Evolutionary conservation across 2,888 invertebrate species (phyloP), one percentile per base, ranked within the genome.

Genomic region (Unio pictorum): DNA sequence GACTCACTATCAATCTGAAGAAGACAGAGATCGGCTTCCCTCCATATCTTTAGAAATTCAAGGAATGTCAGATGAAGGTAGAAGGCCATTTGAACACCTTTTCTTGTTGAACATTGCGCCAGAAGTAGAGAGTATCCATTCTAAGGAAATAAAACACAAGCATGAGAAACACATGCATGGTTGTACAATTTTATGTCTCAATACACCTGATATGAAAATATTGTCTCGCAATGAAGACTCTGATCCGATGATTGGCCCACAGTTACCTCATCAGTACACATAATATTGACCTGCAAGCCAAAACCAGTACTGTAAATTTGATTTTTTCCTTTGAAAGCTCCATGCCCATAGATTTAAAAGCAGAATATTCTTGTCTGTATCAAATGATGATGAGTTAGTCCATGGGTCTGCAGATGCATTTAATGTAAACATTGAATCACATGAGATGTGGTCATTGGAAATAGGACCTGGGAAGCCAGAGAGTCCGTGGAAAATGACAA

Each of bases 21-120:
- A 23, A 23, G 23, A 23, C 23, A 23, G 60, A 71, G 59, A 66
- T 67, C 56, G 61, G 69, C 30, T 81, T 76, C 61, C 83, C 83
- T 18, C 64, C 79, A 57, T 78, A 76, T 56, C 60, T 83, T 15
- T 68, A 34, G 81, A 83, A 72, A 71, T 81, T 56, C 62, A 75
- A n/a, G 83, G 83, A 23, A 75, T 82, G 67, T 74, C 83, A 11
- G 79, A 81, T 54, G 82, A 81, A 3, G 59, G 76, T 8, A 78
- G 74, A 4, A 57, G 76, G 56, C 23, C 76, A 0, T 83, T 82
- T 66, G 78, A 79, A 55, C 68, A 80, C 30, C 57, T 82, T 8
- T 81, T 81, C 61, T 72, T 80, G 57, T 58, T 74, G n/a, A 75
- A 74, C 55, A 65, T 77, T 18, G 68, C 75, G 4, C 74, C 74